Percentiles rank a stretch among this genome's conserved stretches.
These are phyloP conservation scores for Listronotus oregonensis DNA, from an alignment of 1,140 invertebrate genomes.

Conservation along the genomic window DNA sequence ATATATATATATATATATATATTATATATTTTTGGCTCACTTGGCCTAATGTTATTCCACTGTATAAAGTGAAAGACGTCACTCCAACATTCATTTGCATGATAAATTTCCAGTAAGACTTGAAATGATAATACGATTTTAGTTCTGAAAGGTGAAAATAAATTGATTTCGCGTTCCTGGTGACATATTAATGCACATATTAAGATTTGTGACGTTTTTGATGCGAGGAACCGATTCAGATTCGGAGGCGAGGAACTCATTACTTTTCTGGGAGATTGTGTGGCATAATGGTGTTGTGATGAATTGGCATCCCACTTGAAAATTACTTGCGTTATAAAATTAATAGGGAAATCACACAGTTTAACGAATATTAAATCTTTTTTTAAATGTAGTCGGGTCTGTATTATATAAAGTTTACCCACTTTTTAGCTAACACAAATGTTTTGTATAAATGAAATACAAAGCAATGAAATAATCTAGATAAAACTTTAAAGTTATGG, in stretches of 20 bases:
- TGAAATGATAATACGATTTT: conserved; percentile 53
- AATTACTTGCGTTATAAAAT: conserved; percentile 20
- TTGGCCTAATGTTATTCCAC: too few species aligned
- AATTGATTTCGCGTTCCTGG: conserved; percentile 55
- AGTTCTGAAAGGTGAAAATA: conserved; percentile 53
- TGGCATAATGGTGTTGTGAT: conserved; percentile 28
- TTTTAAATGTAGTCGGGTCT: too few species aligned
- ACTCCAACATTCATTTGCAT: conserved; percentile 50
- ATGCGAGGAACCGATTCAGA: conserved; percentile 26
- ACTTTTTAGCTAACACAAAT: too few species aligned
- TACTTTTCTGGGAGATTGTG: conserved; percentile 21
- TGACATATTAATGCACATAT: conserved; percentile 57
- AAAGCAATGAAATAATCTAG: too few species aligned
- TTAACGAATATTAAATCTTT: too few species aligned
- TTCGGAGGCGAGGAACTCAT: conserved; percentile 24
- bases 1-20: too few species aligned
- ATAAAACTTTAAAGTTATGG: too few species aligned
- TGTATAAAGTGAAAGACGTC: conserved; percentile 10
- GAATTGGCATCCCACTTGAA: conserved; percentile 25
- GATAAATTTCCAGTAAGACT: conserved; percentile 52
- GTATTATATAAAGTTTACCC: too few species aligned
- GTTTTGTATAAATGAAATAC: too few species aligned
- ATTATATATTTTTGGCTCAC: too few species aligned
- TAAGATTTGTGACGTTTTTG: conserved; percentile 51
- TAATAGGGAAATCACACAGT: conserved; percentile 16